Base-by-base conservation (phyloP, 1,140 invertebrate species). In the Orchestia grillus region DNA sequence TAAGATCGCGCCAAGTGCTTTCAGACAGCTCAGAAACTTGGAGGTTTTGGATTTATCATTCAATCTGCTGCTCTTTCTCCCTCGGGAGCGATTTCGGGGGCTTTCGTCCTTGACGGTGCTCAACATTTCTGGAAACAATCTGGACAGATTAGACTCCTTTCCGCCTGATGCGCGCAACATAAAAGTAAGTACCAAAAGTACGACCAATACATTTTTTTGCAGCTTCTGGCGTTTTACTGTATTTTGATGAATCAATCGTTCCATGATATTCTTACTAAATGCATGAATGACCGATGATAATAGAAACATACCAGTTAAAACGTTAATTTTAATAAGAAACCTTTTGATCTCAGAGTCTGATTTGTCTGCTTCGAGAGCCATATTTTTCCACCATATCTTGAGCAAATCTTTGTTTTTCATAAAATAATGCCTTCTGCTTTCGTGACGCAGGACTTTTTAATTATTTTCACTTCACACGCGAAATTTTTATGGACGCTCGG, bases 21-120 rank as follows among this genome's bases (percentile, higher is more conserved):
- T 99, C 87, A 96, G 91, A 45, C 96, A 94, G n/a, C 96, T 97
- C 40, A 47, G 92, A 28, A 95, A 96, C 42, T 95, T 97, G 36
- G 45, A 96, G 43, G 95, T 96, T n/a, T 97, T 99, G 42, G 98
- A 99, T 97, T 97, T 99, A 47, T 98, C 98, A 97, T 98, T 98
- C 96, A 99, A 99, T 97, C 98, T 98, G 97, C 98, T 99, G 96
- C 98, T 98, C 97, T 98, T 98, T 97, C 97, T 99, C 95, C 98
- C 98, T 28, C 97, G 98, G 95, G 98, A 98, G 97, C 98, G 98
- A 41, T 98, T 99, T 96, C 97, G 98, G 96, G 98, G 98, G 36
- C 97, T 96, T 90, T 96, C 45, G n/a, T 97, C 45, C 42, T 97
- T 96, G 96, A 97, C 97, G 96, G 97, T 96, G 90, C 96, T 97